A percentile compares a stretch with the other conserved stretches of the same genome.
Evolutionary conservation across 2,888 invertebrate genomes (phyloP).

Genomic region (Hypolimnas misippus): DNA sequence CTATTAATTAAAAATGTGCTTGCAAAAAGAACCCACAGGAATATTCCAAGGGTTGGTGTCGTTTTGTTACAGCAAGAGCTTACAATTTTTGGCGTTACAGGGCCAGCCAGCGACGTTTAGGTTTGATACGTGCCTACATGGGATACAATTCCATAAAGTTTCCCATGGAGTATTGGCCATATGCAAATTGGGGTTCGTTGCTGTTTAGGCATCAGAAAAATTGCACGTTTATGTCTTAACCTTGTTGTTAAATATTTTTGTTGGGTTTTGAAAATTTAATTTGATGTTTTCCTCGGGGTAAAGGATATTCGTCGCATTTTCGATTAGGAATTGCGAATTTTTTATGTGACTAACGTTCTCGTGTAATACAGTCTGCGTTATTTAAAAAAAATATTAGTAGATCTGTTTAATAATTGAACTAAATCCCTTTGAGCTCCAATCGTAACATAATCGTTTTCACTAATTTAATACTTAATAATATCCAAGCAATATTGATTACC

Average conservation of each 20-base stretch:
- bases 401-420: too few species aligned
- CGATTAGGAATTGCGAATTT: constrained; percentile 3
- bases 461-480: constrained; percentile 1
- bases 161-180: constrained; percentile 84
- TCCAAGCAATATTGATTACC: neutral
- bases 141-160: constrained; percentile 82
- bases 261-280: constrained; percentile 5
- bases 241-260: constrained; percentile 13
- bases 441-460: too few species aligned
- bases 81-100: constrained; percentile 85
- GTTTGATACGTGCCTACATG: constrained; percentile 76
- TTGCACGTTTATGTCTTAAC: constrained; percentile 33
- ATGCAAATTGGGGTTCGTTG: constrained; percentile 86
- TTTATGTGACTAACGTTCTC: constrained; percentile 26
- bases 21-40: constrained; percentile 22
- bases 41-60: constrained; percentile 69
- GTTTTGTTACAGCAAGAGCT: constrained; percentile 83
- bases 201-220: constrained; percentile 60
- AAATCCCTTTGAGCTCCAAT: too few species aligned
- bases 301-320: constrained; percentile 21
- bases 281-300: constrained; percentile 48
- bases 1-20: neutral
- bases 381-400: too few species aligned
- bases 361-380: too few species aligned
- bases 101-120: constrained; percentile 71